Percentiles rank a stretch among this genome's conserved stretches.
Conservation (phyloP, 2,888 invertebrate species). For the Tinea pellionella region DNA sequence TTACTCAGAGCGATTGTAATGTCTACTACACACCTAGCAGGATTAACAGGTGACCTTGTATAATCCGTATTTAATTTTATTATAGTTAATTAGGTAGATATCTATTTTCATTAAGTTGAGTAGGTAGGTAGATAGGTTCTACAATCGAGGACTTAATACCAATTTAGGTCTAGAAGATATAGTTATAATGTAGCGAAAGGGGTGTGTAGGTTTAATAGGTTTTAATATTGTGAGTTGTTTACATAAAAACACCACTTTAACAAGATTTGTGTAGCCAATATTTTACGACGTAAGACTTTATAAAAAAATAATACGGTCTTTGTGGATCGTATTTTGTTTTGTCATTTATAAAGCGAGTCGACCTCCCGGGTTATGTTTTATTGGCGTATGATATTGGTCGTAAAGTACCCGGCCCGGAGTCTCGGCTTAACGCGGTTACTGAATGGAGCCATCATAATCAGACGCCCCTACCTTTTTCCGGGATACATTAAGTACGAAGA, state of each 20-base stretch:
- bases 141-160: too few relatives aligned
- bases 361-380: not conserved
- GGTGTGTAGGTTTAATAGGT: too few relatives aligned
- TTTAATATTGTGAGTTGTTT: not conserved
- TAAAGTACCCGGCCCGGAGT: not conserved
- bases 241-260: not conserved
- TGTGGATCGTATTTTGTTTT: slow-evolving; percentile 6
- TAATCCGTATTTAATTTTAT: too few relatives aligned
- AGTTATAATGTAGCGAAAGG: not conserved
- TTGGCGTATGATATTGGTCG: not conserved
- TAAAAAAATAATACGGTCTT: not conserved
- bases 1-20: too few relatives aligned
- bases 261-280: not conserved
- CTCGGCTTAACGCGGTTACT: not conserved
- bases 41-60: too few relatives aligned
- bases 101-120: too few relatives aligned
- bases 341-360: not conserved
- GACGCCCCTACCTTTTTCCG: not conserved
- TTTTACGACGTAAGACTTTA: not conserved
- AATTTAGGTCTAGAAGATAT: not conserved
- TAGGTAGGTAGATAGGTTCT: too few relatives aligned
- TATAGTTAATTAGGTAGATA: too few relatives aligned
- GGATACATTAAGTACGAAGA: not conserved
- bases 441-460: slow-evolving; percentile 2
- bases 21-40: too few relatives aligned